Percentiles rank a stretch among this genome's conserved stretches.
phyloP scores from a whole-genome alignment of 2,888 invertebrate genomes.

The Acrocyrtus sp. region DNA sequence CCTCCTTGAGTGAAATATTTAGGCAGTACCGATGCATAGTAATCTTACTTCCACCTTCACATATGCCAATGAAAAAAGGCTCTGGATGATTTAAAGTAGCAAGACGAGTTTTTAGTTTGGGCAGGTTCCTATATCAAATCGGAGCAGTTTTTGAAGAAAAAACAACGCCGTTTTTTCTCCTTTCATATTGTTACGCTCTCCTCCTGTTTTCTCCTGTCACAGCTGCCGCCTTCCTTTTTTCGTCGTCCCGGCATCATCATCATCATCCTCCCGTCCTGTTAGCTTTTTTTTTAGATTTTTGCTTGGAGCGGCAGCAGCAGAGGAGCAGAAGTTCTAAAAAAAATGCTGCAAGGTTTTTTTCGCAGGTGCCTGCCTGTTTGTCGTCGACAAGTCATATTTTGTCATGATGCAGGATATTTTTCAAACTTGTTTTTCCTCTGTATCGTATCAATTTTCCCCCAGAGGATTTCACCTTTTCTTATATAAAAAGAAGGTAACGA shows the following conservation, averaged over 20 bases:
- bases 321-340: constrained; percentile 4
- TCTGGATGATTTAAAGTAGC: constrained; percentile 17
- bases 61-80: constrained; percentile 34
- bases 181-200: constrained; percentile 23
- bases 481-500: too few relatives aligned
- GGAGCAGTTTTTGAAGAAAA: constrained; percentile 6
- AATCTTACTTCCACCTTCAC: background rate
- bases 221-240: constrained; percentile 50
- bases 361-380: constrained; percentile 58
- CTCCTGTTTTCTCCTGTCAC: constrained; percentile 53
- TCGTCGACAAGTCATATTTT: constrained; percentile 59
- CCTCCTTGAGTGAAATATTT: constrained; percentile 5
- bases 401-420: constrained; percentile 56
- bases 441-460: constrained; percentile 28
- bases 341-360: constrained; percentile 42
- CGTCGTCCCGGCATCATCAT: background rate
- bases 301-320: constrained; percentile 25
- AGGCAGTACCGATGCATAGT: constrained; percentile 13
- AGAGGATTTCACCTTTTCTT: constrained; percentile 41
- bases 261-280: constrained; percentile 2
- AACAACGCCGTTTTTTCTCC: constrained; percentile 22
- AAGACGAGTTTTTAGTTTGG: constrained; percentile 2
- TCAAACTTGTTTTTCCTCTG: constrained; percentile 31
- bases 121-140: constrained; percentile 46
- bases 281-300: constrained; percentile 18